Percentiles rank a stretch among this genome's conserved stretches.
These are phyloP conservation scores for Podabrus alpinus DNA, from an alignment of 2,888 invertebrate species.

Conservation along the genomic window DNA sequence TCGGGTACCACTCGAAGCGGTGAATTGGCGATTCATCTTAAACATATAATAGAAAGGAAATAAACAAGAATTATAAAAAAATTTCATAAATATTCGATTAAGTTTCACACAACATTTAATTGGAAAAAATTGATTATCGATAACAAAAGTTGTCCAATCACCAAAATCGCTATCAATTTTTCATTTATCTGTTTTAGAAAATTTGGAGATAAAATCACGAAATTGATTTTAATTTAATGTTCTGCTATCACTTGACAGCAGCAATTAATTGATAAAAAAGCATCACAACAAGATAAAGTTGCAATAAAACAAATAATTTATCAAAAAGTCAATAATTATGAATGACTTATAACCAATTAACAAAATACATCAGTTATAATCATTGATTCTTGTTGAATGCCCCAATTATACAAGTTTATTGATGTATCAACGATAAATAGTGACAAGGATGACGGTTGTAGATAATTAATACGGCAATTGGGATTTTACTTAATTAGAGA, in stretches of 20 bases:
- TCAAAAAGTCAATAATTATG: slow-evolving; percentile 28
- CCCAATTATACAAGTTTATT: slow-evolving; percentile 40
- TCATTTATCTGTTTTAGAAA: neutral
- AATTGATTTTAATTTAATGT: neutral
- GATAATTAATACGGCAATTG: slow-evolving; percentile 48
- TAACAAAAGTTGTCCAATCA: neutral
- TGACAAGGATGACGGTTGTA: slow-evolving; percentile 34
- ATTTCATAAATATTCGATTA: neutral
- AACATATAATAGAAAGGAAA: neutral
- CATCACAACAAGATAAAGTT: slow-evolving; percentile 27
- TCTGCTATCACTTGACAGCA: slow-evolving; percentile 13
- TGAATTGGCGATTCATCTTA: neutral
- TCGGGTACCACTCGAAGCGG: neutral
- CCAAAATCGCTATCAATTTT: neutral
- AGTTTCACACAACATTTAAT: neutral
- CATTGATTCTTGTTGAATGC: slow-evolving; percentile 35
- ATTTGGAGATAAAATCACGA: neutral
- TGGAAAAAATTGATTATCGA: neutral
- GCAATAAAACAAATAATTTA: slow-evolving; percentile 29
- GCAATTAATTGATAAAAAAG: slow-evolving; percentile 30
- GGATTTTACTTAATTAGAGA: slow-evolving; percentile 47
- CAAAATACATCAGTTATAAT: slow-evolving; percentile 34
- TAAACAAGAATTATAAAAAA: neutral
- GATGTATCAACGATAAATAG: slow-evolving; percentile 31
- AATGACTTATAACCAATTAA: slow-evolving; percentile 38